A percentile compares a stretch with the other conserved stretches of the same genome.
Conservation (phyloP, 1,140 invertebrate species). For the Schlechtendalia chinensis region DNA sequence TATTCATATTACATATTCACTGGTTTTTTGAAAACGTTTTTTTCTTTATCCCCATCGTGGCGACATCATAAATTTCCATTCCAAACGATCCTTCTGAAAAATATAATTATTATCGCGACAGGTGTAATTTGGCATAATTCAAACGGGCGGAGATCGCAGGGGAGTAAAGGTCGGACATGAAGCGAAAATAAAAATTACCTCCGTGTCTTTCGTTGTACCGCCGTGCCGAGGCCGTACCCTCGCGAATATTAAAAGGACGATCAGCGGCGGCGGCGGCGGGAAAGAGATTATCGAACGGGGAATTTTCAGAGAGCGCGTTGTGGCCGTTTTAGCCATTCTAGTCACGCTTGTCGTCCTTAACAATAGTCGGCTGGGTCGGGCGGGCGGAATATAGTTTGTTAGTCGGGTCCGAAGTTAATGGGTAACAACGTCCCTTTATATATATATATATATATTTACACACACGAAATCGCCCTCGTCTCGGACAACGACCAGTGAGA, state of each 20-base stretch:
- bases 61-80: too few species aligned
- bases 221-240: neutral
- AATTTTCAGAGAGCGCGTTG: conserved; percentile 8
- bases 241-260: neutral
- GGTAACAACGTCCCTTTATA: conserved; percentile 21
- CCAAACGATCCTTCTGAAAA: too few species aligned
- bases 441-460: neutral
- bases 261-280: too few species aligned
- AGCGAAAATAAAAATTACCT: neutral
- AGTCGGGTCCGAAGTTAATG: conserved; percentile 12
- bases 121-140: neutral
- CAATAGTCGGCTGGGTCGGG: neutral
- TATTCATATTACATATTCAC: too few species aligned
- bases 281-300: neutral
- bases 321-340: conserved; percentile 18
- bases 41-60: too few species aligned
- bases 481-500: neutral
- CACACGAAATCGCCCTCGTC: neutral
- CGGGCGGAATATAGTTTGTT: conserved; percentile 11
- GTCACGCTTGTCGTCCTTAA: conserved; percentile 44
- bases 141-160: neutral
- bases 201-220: too few species aligned
- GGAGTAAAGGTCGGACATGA: too few species aligned
- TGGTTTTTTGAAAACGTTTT: too few species aligned
- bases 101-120: too few species aligned